Percentiles rank a stretch among this genome's conserved stretches.
Conservation (phyloP, 2,797 vertebrate genomes). For the Myoxocephalus aenaeus region DNA sequence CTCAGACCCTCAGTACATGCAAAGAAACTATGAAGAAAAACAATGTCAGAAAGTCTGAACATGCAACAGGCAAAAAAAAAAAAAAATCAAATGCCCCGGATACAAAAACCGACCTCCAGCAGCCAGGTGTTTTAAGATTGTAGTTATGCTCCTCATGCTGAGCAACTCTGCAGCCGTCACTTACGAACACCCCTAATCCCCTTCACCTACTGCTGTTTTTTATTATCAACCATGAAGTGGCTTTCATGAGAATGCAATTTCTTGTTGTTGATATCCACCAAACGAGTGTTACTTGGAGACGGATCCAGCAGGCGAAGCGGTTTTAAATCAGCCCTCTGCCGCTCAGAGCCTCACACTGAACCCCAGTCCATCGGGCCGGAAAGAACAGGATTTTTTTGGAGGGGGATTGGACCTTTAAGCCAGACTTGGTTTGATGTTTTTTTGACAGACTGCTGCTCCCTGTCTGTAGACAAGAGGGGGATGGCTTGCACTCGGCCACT, state of each 20-base stretch:
- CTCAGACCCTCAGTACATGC: neutral
- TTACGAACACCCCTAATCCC: neutral
- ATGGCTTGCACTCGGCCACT: slow-evolving; percentile 58
- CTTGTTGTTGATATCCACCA: slow-evolving; percentile 17
- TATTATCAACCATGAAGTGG: neutral
- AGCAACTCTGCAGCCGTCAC: neutral
- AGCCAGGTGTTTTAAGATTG: neutral
- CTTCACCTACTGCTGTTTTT: neutral
- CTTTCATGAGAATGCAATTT: neutral
- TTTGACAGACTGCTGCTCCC: slow-evolving; percentile 59
- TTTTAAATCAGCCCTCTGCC: slow-evolving; percentile 31
- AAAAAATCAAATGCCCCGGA: neutral
- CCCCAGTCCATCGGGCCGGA: slow-evolving; percentile 4
- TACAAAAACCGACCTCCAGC: neutral
- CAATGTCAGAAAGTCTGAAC: neutral
- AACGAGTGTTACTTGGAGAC: slow-evolving; percentile 11
- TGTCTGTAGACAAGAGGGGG: slow-evolving; percentile 51
- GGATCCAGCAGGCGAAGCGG: slow-evolving; percentile 4
- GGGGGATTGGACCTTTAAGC: slow-evolving; percentile 52
- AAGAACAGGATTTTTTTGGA: slow-evolving; percentile 51
- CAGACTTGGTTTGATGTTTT: slow-evolving; percentile 58
- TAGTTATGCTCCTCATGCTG: neutral
- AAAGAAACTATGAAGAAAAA: neutral
- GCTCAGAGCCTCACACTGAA: slow-evolving; percentile 18
- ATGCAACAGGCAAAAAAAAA: neutral